Conservation (phyloP, 2,888 invertebrate genomes). For the Eupithecia centaureata region DNA sequence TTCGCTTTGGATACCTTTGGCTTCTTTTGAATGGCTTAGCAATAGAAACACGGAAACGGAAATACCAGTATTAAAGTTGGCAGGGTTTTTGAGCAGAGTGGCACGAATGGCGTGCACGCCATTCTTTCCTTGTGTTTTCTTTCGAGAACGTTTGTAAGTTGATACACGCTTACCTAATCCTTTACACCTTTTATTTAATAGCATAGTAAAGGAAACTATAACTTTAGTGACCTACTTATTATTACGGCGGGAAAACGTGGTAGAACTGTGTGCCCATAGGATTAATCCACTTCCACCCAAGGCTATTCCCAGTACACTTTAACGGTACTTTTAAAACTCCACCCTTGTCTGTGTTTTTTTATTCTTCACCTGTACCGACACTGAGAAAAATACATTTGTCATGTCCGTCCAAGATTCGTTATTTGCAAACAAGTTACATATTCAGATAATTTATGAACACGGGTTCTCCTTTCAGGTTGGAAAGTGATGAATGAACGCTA, state of each 20-base stretch:
- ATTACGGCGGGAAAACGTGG: background rate
- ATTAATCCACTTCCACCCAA: too few relatives aligned
- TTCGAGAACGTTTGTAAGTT: conserved; percentile 4
- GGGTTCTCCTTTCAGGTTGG: conserved; percentile 55
- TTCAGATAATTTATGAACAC: conserved; percentile 48
- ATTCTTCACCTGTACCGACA: background rate
- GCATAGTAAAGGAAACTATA: background rate
- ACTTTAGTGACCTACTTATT: background rate
- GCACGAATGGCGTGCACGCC: conserved; percentile 30
- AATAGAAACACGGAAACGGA: conserved; percentile 29
- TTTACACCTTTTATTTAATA: background rate
- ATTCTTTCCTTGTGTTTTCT: conserved; percentile 20
- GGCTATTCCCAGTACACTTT: too few relatives aligned
- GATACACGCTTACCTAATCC: background rate
- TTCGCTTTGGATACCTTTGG: conserved; percentile 31
- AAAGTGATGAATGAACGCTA: conserved; percentile 60
- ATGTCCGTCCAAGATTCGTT: background rate
- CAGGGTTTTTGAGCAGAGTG: conserved; percentile 23
- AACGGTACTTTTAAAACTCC: too few relatives aligned
- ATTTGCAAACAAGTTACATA: conserved; percentile 11
- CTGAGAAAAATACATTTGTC: background rate
- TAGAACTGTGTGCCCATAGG: background rate
- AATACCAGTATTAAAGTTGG: conserved; percentile 30
- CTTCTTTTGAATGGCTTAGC: conserved; percentile 37
- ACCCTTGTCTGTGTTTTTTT: too few relatives aligned